Evolutionary conservation across 2,797 vertebrate genomes (phyloP), one percentile per base, ranked within the genome.

Genomic region (Sebastes nivosus): DNA sequence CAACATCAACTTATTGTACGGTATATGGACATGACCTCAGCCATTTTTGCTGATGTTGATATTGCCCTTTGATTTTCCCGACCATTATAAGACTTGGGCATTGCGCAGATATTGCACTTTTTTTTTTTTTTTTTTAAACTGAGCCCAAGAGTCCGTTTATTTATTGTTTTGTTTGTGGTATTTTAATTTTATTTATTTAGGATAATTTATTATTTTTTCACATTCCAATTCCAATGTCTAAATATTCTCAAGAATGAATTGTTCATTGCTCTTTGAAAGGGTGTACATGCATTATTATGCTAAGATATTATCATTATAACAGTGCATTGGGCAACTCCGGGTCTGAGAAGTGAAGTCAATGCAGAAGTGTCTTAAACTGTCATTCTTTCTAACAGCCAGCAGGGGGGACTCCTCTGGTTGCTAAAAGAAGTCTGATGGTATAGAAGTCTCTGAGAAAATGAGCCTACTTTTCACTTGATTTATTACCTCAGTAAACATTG

Each of bases 331-430:
- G 42, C 42, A 1, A 42, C 38, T 42, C 38, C 2, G 6, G 38
- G 38, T 42, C 38, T 42, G 38, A 7, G 38, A 42, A 20, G 42
- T 46, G 42, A 46, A 46, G 42, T 0, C 42, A 8, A 18, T 46
- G 16, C 0, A 0, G 7, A 46, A 46, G 42, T 18, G 42, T 0
- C 42, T 46, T 46, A 46, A 46, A 46, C 42, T 8, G 0, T 0
- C 3, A 46, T 46, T 46, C 16, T 46, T 0, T 46, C 42, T 46
- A 46, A 46, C 0, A 46, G 42, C 16, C 7, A 18, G 16, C 42
- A 46, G 42, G 42, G 16, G 42, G 42, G 42, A 46, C 42, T 46
- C 42, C 42, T 46, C 42, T 18, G 42, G 42, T 46, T 46, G 16
- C 0, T 0, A 8, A 2, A 46, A 46, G 16, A 46, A 18, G 16